phyloP scores from a whole-genome alignment of 2,797 vertebrate genomes.

The Chloroceryle inda region DNA sequence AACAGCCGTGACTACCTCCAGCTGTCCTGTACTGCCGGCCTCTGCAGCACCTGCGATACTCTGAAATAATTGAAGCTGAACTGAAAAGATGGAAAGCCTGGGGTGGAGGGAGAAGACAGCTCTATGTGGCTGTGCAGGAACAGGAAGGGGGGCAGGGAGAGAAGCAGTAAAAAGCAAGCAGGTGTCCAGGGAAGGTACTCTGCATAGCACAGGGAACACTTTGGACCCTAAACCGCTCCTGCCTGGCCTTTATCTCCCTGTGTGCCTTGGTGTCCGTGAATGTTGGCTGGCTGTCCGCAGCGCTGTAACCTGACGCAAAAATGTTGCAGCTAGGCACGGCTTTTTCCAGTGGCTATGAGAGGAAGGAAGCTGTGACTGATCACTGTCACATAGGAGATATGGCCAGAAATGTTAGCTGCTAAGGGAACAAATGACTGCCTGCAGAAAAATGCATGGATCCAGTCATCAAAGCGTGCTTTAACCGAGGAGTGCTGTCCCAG shows the following conservation, averaged over 20 bases:
- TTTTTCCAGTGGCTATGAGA: conserved; percentile 25
- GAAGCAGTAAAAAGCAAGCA: neutral
- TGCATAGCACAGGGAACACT: neutral
- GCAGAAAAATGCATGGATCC: conserved; percentile 13
- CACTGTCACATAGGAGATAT: neutral
- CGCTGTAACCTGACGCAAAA: neutral
- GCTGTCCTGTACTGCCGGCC: neutral
- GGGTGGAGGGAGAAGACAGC: neutral
- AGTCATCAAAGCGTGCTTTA: conserved; percentile 37
- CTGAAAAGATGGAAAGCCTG: neutral
- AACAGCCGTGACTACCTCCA: neutral
- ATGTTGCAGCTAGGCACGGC: neutral
- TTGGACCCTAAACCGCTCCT: neutral
- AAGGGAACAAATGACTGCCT: conserved; percentile 29
- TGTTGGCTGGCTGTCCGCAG: rapidly evolving
- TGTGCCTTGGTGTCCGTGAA: neutral
- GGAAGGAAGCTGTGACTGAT: conserved; percentile 27
- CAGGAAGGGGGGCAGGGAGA: neutral
- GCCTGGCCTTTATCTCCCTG: neutral
- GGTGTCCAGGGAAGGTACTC: neutral
- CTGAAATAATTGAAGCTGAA: neutral
- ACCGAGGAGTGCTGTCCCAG: neutral
- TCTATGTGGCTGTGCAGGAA: rapidly evolving
- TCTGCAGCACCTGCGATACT: neutral
- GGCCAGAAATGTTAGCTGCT: conserved; percentile 49